These are phyloP conservation scores for Archivesica marissinica DNA, from an alignment of 1,140 invertebrate genomes.

Conservation along the genomic window DNA sequence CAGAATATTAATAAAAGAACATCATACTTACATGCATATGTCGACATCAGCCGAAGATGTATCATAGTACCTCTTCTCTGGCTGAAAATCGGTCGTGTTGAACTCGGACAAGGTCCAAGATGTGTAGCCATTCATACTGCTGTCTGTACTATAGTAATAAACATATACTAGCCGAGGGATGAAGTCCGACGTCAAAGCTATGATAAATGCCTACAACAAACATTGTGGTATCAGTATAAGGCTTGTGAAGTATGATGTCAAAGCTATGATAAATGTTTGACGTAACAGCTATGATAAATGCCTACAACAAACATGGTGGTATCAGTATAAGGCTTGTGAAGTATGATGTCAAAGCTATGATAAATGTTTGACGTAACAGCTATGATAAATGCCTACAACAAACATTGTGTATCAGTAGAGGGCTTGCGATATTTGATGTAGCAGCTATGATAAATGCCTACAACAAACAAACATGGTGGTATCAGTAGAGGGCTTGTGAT, in stretches of 20 bases:
- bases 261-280: background rate
- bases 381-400: conserved; percentile 82
- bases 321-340: no score
- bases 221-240: background rate
- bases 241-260: background rate
- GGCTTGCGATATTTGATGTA: background rate
- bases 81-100: conserved; percentile 89
- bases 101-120: conserved; percentile 94
- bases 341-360: conserved; percentile 81
- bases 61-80: conserved; percentile 85
- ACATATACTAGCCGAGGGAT: conserved; percentile 82
- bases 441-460: background rate
- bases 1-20: no score
- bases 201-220: conserved; percentile 81
- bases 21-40: conserved; percentile 86
- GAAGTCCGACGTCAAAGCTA: conserved; percentile 82
- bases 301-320: no score
- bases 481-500: no score
- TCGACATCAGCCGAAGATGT: conserved; percentile 83
- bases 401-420: background rate
- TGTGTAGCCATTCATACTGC: conserved; percentile 92
- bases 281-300: conserved; percentile 84
- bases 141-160: conserved; percentile 86
- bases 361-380: no score
- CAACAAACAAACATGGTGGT: no score